phyloP scores from a whole-genome alignment of 2,797 vertebrate species.

The Leptoclinus maculatus region DNA sequence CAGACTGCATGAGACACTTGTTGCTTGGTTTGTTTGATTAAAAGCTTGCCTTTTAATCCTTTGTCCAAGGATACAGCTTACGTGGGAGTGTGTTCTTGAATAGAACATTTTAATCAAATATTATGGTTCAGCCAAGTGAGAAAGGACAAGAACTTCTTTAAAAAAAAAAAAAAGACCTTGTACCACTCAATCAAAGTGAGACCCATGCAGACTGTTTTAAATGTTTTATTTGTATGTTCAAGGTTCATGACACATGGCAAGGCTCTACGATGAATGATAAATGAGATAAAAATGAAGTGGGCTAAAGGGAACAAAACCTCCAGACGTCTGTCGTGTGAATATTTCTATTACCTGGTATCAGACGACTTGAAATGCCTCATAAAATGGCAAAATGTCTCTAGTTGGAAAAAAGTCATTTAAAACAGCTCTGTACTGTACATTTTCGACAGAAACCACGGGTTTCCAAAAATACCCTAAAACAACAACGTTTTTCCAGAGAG shows the following conservation, averaged over 20 bases:
- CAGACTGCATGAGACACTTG: neutral
- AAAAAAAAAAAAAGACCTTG: slow-evolving; percentile 17
- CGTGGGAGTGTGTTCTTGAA: slow-evolving; percentile 19
- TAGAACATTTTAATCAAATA: slow-evolving; percentile 29
- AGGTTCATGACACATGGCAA: slow-evolving; percentile 37
- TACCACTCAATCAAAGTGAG: slow-evolving; percentile 24
- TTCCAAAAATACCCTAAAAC: slow-evolving; percentile 49
- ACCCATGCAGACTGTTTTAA: slow-evolving; percentile 30
- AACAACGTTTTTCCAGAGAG: slow-evolving; percentile 36
- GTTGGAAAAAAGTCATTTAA: slow-evolving; percentile 4
- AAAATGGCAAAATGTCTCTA: slow-evolving; percentile 3
- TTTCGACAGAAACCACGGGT: slow-evolving; percentile 31
- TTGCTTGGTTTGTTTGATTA: neutral
- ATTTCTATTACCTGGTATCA: slow-evolving; percentile 17
- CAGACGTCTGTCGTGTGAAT: slow-evolving; percentile 16
- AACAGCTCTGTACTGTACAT: neutral
- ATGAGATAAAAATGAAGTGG: slow-evolving; percentile 29
- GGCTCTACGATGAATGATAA: slow-evolving; percentile 45
- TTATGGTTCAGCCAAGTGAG: slow-evolving; percentile 1
- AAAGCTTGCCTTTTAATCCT: slow-evolving; percentile 14
- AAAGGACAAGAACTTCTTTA: slow-evolving; percentile 20
- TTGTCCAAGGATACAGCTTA: neutral
- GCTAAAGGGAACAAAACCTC: slow-evolving; percentile 25
- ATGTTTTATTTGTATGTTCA: slow-evolving; percentile 56
- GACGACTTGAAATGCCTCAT: neutral